These are phyloP conservation scores for Sparus aurata DNA, from an alignment of 2,797 vertebrate species.

Conservation along the genomic window DNA sequence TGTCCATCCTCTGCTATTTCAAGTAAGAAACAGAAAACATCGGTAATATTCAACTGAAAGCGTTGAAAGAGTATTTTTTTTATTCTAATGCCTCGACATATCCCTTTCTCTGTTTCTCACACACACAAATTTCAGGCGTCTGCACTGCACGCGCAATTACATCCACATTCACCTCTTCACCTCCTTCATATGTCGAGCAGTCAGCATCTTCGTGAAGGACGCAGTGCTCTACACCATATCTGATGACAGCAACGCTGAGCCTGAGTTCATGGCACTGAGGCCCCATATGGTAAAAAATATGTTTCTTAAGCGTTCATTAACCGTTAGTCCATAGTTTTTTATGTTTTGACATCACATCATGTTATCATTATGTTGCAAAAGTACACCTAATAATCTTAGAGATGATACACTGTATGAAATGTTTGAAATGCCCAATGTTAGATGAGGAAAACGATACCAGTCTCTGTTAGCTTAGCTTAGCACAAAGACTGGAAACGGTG, in stretches of 20 bases:
- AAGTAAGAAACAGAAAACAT: constrained; percentile 85
- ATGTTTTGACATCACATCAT: background rate
- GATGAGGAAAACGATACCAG: background rate
- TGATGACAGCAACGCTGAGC: constrained; percentile 63
- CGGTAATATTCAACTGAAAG: background rate
- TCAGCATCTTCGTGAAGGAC: constrained; percentile 94
- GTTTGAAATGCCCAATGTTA: background rate
- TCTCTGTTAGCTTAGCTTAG: background rate
- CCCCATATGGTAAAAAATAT: constrained; percentile 65
- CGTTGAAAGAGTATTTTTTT: background rate
- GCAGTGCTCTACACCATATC: constrained; percentile 87
- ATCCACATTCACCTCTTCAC: constrained; percentile 94
- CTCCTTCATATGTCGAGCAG: constrained; percentile 92
- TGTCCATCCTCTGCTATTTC: constrained; percentile 93
- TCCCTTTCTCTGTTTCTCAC: background rate
- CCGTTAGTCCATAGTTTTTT: background rate
- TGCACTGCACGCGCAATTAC: constrained; percentile 95
- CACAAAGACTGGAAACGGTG: no score
- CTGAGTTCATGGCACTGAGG: constrained; percentile 53
- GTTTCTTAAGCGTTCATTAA: background rate
- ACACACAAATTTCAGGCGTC: constrained; percentile 80
- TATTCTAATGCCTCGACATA: background rate
- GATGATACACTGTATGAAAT: no score
- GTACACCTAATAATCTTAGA: background rate
- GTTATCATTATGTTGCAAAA: background rate